A percentile compares a stretch with the other conserved stretches of the same genome.
Evolutionary conservation across 2,113 vertebrate genomes (phyloP).

Genomic region (Promerops cafer): DNA sequence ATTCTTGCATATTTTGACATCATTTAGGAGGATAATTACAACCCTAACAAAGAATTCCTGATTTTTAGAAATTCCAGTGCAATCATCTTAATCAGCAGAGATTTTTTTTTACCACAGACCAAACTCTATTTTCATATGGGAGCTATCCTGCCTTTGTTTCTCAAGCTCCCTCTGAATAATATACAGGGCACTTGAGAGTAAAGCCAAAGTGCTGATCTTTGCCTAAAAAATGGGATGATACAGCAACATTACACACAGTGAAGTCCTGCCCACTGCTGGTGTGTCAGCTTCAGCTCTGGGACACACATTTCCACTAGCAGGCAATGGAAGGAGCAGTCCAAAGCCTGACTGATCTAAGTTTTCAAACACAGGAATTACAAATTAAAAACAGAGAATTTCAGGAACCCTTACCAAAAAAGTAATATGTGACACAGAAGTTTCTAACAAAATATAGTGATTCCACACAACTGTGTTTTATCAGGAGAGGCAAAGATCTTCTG

Average conservation of each 20-base stretch:
- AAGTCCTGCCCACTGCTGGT: neutral
- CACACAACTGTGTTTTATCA: conserved; percentile 84
- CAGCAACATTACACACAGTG: neutral
- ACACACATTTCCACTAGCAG: neutral
- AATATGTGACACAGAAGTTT: conserved; percentile 84
- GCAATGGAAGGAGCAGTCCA: neutral
- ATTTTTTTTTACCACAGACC: neutral
- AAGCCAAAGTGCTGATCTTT: neutral
- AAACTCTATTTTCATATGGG: neutral
- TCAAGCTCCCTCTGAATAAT: neutral
- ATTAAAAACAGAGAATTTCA: neutral
- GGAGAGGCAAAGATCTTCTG: conserved; percentile 79
- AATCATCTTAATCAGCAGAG: neutral
- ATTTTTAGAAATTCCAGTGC: neutral
- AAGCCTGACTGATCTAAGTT: neutral
- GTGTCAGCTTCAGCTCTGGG: neutral
- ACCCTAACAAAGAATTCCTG: neutral
- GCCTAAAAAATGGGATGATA: neutral
- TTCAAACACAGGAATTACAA: neutral
- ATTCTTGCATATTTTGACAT: neutral
- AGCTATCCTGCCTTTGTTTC: neutral
- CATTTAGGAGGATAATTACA: neutral
- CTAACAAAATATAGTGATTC: conserved; percentile 86
- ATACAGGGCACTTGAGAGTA: neutral
- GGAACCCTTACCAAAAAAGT: conserved; percentile 87